Evolutionary conservation across 2,113 vertebrate genomes (phyloP), one percentile per base, ranked within the genome.

Genomic region (Orientallactaga bullata): DNA sequence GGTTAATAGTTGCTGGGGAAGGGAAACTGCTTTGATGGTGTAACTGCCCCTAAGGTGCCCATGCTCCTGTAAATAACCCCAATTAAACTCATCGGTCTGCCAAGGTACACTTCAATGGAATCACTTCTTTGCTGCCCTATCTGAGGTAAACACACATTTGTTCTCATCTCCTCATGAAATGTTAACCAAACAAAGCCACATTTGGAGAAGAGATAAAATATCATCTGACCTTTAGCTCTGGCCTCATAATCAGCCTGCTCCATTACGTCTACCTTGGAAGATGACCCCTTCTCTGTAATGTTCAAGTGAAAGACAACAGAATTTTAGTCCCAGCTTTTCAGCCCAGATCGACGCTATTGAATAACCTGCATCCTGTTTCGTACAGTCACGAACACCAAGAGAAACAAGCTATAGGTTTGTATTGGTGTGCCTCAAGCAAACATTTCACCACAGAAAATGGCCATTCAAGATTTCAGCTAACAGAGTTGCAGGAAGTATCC

Each of bases 141-240:
- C 26, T 42, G 26, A 82, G 28, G 37, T 20, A 13, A 82, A 37
- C 17, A 66, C 28, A 21, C 32, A 13, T 24, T 84, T 84, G 21
- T 69, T 55, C 68, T 55, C 65, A n/a, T 69, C 20, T 28, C 12
- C 30, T 39, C 39, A 7, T 21, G 42, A 84, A 69, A 69, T n/a
- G 32, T 23, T 51, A 84, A 66, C 30, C 18, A 51, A 26, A 23
- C 11, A 16, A 51, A n/a, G 21, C 42, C 17, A 74, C 55, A 72
- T 81, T 73, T 63, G 71, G 47, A 73, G 30, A 58, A 86, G 37
- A 85, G 10, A 78, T 37, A 72, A 79, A 72, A 76, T 18, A 66
- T 51, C 42, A 47, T 86, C 81, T 89, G 68, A 85, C 35, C 47
- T 87, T 68, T 71, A 82, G 37, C 30, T 68, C 71, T 89, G 74